Evolutionary conservation across 2,113 vertebrate species (phyloP), one percentile per base, ranked within the genome.

Genomic region (Aldabrachelys gigantea): DNA sequence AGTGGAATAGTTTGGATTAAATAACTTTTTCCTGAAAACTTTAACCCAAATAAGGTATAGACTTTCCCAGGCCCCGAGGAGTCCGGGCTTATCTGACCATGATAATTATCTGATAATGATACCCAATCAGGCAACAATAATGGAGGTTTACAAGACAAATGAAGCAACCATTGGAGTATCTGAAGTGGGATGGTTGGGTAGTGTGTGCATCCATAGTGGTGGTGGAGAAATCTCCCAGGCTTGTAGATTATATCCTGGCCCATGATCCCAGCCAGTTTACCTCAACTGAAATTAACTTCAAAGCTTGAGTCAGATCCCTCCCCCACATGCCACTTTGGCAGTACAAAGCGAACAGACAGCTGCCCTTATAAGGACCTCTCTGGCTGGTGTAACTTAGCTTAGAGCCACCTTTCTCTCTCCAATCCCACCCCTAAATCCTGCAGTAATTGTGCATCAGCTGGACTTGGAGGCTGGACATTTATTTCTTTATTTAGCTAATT

Each of bases 11-110:
- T 86, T 84, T 86, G 83, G 85, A 94, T 0, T 12, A 90, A 59
- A 2, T 35, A 54, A 86, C 91, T 94, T 93, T 65, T 47, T 90
- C 90, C 21, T 80, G 29, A 92, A 49, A 47, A 92, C 29, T 24
- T 76, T 88, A 91, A 62, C 27, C 86, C 85, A 69, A 75, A 89
- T 83, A 22, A 6, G 31, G n/a, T 62, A 89, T 54, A 54, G 92
- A 92, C 49, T 24, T 56, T 91, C 87, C 47, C 52, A 90, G 49
- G 82, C 91, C 53, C 96, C 80, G 52, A 95, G 78, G 91, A 96
- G 85, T 95, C 95, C 93, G 91, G 78, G 76, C 19, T 38, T 1
- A 35, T 49, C 47, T 49, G 47, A 49, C 10, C 10, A 10, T 10
- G 47, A 49, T 49, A 49, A 49, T 49, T 49, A 49, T 53, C 75